These are phyloP conservation scores for Pristionchus pacificus DNA, from an alignment of 1,140 invertebrate genomes.

Conservation along the genomic window DNA sequence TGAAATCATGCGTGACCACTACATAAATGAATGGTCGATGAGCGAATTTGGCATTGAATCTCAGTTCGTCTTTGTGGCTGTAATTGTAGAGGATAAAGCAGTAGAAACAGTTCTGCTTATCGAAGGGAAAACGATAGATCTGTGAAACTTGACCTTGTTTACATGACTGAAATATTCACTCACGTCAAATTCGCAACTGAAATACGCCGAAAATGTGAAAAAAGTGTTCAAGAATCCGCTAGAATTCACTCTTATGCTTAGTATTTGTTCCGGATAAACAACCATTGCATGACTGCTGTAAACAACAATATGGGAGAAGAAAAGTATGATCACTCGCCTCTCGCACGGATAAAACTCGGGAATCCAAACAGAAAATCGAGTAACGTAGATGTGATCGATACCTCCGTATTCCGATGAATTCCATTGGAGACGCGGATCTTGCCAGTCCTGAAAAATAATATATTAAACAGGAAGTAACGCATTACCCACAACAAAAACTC, in stretches of 20 bases:
- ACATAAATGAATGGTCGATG: background rate
- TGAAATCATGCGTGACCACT: background rate
- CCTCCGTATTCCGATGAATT: constrained; percentile 18
- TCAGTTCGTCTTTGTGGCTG: background rate
- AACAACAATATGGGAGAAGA: no score
- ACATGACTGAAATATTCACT: no score
- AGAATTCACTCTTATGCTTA: background rate
- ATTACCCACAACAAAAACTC: background rate
- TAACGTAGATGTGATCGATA: constrained; percentile 12
- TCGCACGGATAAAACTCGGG: constrained; percentile 11
- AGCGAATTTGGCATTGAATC: background rate
- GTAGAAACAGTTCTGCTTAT: background rate
- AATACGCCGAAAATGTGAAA: background rate
- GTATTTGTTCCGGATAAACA: background rate
- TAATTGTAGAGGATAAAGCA: background rate
- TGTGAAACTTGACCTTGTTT: no score
- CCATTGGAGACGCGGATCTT: constrained; percentile 13
- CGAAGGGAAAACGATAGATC: background rate
- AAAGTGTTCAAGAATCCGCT: background rate
- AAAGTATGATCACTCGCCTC: no score
- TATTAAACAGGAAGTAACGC: no score
- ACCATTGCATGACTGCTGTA: background rate
- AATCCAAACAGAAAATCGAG: constrained; percentile 7
- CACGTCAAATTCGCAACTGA: background rate
- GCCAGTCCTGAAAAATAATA: constrained; percentile 10